These are phyloP conservation scores for Serranus cabrilla DNA, from an alignment of 2,797 vertebrate genomes.

Conservation along the genomic window DNA sequence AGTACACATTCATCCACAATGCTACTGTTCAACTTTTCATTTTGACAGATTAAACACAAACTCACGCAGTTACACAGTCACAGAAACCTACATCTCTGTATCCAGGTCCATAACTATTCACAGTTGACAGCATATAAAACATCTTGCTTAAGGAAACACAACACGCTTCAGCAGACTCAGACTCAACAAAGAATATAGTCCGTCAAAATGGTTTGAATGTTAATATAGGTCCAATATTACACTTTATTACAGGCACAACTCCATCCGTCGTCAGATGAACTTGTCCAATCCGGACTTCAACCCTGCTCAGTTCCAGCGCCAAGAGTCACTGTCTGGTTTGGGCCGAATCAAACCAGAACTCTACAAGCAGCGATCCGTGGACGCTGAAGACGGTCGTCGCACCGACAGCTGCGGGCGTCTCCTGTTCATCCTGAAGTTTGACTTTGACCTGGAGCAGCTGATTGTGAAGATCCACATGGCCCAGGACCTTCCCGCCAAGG, in stretches of 20 bases:
- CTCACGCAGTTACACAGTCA: neutral
- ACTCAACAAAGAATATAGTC: neutral
- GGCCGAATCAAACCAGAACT: conserved; percentile 97
- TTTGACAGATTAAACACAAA: conserved; percentile 15
- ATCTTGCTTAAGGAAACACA: neutral
- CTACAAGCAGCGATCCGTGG: conserved; percentile 96
- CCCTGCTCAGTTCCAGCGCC: conserved; percentile 95
- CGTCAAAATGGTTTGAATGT: neutral
- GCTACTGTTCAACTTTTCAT: conserved; percentile 11
- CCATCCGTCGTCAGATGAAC: conserved; percentile 96
- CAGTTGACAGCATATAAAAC: neutral
- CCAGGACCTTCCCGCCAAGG: conserved; percentile 95
- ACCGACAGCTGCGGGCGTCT: conserved; percentile 92
- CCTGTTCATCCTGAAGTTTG: conserved; percentile 95
- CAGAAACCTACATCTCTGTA: neutral
- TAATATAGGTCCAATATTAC: neutral
- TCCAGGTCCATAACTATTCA: conserved; percentile 17
- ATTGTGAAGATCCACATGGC: conserved; percentile 98
- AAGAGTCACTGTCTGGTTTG: conserved; percentile 92
- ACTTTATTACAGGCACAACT: conserved; percentile 90
- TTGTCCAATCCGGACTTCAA: conserved; percentile 97
- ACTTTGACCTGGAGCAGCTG: conserved; percentile 97
- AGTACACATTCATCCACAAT: conserved; percentile 55
- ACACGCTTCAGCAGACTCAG: neutral
- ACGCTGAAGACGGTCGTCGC: conserved; percentile 90